Base-by-base conservation (phyloP, 2,113 vertebrate genomes). In the Amazona guildingii region DNA sequence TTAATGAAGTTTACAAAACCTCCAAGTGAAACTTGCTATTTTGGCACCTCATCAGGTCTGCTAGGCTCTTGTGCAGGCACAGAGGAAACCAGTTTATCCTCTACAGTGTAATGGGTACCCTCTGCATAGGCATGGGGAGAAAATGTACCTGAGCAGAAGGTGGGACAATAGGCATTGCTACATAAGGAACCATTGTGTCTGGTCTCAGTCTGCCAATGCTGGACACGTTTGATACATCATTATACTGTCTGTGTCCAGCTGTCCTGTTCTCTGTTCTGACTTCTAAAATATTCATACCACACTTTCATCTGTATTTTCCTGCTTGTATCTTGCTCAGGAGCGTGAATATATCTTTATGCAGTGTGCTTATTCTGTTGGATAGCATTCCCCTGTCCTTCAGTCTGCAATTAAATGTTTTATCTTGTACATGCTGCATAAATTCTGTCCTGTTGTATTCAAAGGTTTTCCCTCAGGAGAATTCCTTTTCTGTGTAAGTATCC, bases 331-430 rank as follows among this genome's bases (percentile, higher is more conserved):
- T 68, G 43, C 70, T 94, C 86, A 75, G 35, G 52, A 43, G 48
- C 31, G 28, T 48, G 57, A 92, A 72, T 37, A 72, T 73, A 69
- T 74, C 69, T 52, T 81, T 79, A 59, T 28, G 66, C 39, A 18
- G 7, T 39, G 24, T 72, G 21, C 33, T 84, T 86, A 11, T 72
- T 91, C 77, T 89, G 29, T 81, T 86, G 35, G 31, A 13, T 95
- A 61, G 77, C 48, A 9, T 81, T 94, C 57, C 52, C 62, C 3
- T 64, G 66, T 64, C 89, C 83, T 92, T 81, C 66, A 87, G 64
- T 46, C 64, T 86, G 46, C 69, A 86, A 3, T 88, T 91, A 89
- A 89, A 57, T 68, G 35, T 81, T 94, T 92, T 84, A 89, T 86
- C 66, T 86, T 29, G 43, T 48, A 61, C 57, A 64, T 79, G 80